Evolutionary conservation across 2,888 invertebrate genomes (phyloP).

Genomic region (Polydrusus pterygomalis): DNA sequence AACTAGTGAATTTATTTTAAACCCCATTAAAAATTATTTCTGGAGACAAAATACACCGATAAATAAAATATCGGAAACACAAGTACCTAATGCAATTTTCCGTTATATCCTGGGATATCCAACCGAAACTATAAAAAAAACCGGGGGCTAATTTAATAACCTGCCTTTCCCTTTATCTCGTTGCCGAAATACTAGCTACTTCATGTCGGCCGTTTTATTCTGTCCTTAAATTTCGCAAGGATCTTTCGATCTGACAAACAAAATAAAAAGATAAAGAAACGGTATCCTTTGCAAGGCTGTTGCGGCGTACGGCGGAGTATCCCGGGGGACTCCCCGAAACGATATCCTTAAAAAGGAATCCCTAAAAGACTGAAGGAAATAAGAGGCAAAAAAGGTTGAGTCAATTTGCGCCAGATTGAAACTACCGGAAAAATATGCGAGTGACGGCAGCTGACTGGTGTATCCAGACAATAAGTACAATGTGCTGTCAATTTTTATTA

Average conservation of each 20-base stretch:
- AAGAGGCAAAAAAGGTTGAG: slow-evolving; percentile 43
- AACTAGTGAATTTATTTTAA: no score
- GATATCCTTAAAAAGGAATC: slow-evolving; percentile 28
- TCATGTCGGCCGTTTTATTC: slow-evolving; percentile 36
- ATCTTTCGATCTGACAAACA: slow-evolving; percentile 52
- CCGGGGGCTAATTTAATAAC: slow-evolving; percentile 42
- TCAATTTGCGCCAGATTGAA: slow-evolving; percentile 32
- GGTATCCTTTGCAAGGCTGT: slow-evolving; percentile 43
- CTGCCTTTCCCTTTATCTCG: slow-evolving; percentile 23
- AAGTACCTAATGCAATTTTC: not conserved
- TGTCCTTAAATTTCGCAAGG: slow-evolving; percentile 46
- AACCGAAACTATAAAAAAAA: slow-evolving; percentile 29
- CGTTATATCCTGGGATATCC: not conserved
- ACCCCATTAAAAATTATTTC: not conserved
- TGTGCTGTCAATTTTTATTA: slow-evolving; percentile 24
- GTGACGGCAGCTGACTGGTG: slow-evolving; percentile 18
- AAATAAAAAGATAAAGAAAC: slow-evolving; percentile 53
- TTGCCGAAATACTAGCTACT: slow-evolving; percentile 16
- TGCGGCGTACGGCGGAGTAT: slow-evolving; percentile 43
- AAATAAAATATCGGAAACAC: not conserved
- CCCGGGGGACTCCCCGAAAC: slow-evolving; percentile 39
- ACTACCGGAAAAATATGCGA: slow-evolving; percentile 21
- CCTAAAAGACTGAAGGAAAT: slow-evolving; percentile 44
- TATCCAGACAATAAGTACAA: slow-evolving; percentile 1
- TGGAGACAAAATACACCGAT: not conserved